These are phyloP conservation scores for Prolemur simus DNA, from an alignment of 2,113 vertebrate genomes.

Conservation along the genomic window DNA sequence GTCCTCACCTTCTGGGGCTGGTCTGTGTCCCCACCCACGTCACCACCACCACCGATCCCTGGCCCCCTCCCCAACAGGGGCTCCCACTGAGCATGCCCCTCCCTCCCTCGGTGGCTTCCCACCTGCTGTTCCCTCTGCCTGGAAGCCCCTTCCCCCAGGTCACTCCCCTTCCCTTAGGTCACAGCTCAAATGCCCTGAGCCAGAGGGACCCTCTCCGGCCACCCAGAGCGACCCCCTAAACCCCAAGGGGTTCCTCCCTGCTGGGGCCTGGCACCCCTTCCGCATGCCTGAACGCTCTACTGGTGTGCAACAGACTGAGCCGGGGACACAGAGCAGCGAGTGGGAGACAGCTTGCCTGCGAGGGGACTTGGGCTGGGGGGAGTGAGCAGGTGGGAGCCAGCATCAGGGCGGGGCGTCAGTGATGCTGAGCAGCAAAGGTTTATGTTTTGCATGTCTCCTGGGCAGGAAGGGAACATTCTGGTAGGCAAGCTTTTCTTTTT, in stretches of 20 bases:
- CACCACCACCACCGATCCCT: neutral
- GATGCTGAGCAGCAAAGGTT: neutral
- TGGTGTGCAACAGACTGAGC: fast-evolving
- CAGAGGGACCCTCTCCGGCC: neutral
- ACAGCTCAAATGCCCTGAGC: neutral
- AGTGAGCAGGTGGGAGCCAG: neutral
- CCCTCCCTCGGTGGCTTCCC: too few relatives aligned
- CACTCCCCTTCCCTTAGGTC: neutral
- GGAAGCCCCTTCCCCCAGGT: neutral
- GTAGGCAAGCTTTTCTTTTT: slow-evolving; percentile 40
- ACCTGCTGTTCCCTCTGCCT: neutral
- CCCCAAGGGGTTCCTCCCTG: neutral
- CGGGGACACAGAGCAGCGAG: neutral
- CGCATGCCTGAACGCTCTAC: fast-evolving
- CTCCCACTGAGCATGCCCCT: too few relatives aligned
- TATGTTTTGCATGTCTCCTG: neutral
- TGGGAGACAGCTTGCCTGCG: neutral
- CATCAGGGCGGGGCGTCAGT: neutral
- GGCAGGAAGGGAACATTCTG: neutral
- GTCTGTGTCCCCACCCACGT: neutral
- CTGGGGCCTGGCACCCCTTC: neutral
- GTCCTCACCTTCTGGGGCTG: neutral
- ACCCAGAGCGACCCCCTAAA: neutral
- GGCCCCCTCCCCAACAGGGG: fast-evolving
- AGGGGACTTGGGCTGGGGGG: neutral